Evolutionary conservation across 2,113 vertebrate genomes (phyloP).

Genomic region (Pyxicephalus adspersus): DNA sequence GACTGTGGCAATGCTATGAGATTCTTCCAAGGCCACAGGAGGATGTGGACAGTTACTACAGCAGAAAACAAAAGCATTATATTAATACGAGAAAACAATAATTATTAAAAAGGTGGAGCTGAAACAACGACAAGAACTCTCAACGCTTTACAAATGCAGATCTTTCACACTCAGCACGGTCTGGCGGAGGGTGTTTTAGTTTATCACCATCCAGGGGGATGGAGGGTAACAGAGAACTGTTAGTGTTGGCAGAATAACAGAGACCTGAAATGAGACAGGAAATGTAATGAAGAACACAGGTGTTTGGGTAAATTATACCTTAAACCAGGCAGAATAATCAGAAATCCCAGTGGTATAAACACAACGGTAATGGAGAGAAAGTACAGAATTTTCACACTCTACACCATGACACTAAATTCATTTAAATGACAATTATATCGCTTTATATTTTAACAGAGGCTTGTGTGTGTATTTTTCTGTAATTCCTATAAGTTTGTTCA

Average conservation of each 20-base stretch:
- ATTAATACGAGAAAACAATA: too few relatives aligned
- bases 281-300: conserved; percentile 46
- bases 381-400: not conserved
- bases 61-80: too few relatives aligned
- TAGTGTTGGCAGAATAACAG: conserved; percentile 1
- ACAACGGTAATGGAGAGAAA: not conserved
- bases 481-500: not conserved
- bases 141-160: not conserved
- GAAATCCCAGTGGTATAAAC: not conserved
- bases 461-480: not conserved
- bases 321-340: conserved; percentile 10
- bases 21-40: too few relatives aligned
- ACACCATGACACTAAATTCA: not conserved
- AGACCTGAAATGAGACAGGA: conserved; percentile 16
- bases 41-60: too few relatives aligned
- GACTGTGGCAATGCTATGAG: too few relatives aligned
- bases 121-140: not conserved
- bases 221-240: not conserved
- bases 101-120: not conserved
- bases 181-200: conserved; percentile 13
- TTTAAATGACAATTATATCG: too few relatives aligned
- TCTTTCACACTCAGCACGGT: conserved; percentile 14
- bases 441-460: not conserved
- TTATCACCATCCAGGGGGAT: conserved; percentile 12
- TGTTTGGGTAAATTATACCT: conserved; percentile 30